phyloP scores from a whole-genome alignment of 1,140 invertebrate genomes.

The Epicauta chinensis region DNA sequence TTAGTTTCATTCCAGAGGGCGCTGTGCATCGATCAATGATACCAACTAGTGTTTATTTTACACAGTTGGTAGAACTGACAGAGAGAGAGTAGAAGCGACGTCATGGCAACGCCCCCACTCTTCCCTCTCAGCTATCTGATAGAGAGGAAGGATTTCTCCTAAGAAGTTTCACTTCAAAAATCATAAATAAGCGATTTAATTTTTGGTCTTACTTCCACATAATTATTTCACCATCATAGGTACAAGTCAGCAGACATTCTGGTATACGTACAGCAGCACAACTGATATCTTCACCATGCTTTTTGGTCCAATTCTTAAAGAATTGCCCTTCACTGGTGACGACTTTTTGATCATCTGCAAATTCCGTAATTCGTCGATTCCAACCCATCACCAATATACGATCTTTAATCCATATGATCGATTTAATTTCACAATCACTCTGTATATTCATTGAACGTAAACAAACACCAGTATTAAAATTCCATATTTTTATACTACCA shows the following conservation, averaged over 20 bases:
- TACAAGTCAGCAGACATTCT: slow-evolving; percentile 58
- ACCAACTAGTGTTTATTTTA: too few relatives aligned
- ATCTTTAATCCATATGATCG: slow-evolving; percentile 50
- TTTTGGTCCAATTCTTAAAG: slow-evolving; percentile 46
- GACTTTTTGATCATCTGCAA: slow-evolving; percentile 51
- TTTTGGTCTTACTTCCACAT: slow-evolving; percentile 51
- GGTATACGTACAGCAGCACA: slow-evolving; percentile 54
- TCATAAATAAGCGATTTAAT: too few relatives aligned
- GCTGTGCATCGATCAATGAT: too few relatives aligned
- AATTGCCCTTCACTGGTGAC: background rate
- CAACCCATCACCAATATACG: slow-evolving; percentile 64
- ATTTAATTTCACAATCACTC: slow-evolving; percentile 52
- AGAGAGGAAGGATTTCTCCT: too few relatives aligned
- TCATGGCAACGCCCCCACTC: too few relatives aligned
- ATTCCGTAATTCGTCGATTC: slow-evolving; percentile 62
- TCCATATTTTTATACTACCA: slow-evolving; percentile 62
- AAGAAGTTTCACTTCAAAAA: too few relatives aligned
- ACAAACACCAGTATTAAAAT: slow-evolving; percentile 68
- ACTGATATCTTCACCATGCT: slow-evolving; percentile 68
- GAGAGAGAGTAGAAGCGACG: too few relatives aligned
- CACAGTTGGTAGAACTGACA: too few relatives aligned
- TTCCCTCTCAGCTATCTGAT: too few relatives aligned
- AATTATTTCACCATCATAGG: slow-evolving; percentile 69
- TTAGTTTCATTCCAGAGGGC: too few relatives aligned
- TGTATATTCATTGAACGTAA: slow-evolving; percentile 57